Percentiles rank a stretch among this genome's conserved stretches.
phyloP scores from a whole-genome alignment of 2,888 invertebrate genomes.

The Cinara cedri region DNA sequence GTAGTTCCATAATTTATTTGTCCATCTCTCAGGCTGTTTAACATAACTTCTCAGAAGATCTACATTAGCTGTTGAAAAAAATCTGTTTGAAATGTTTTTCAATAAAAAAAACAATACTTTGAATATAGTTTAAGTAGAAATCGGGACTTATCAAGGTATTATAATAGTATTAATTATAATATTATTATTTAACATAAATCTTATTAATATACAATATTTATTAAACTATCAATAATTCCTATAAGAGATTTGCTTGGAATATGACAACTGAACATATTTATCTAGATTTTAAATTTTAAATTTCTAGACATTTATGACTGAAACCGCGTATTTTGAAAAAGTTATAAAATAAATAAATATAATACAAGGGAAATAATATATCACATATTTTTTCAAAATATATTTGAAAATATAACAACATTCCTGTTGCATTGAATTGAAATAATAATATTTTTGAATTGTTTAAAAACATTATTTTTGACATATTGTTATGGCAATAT shows the following conservation, averaged over 20 bases:
- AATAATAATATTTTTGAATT: too few species aligned
- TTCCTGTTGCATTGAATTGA: too few species aligned
- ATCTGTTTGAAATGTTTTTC: not conserved
- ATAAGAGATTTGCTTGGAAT: not conserved
- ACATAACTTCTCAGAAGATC: constrained; percentile 47
- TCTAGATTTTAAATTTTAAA: too few species aligned
- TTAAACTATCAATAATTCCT: not conserved
- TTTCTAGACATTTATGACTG: too few species aligned
- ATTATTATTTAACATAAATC: too few species aligned
- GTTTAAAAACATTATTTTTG: too few species aligned
- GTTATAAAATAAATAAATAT: too few species aligned
- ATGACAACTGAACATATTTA: not conserved
- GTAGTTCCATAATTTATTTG: constrained; percentile 51
- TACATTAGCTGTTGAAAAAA: constrained; percentile 33
- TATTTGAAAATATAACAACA: too few species aligned
- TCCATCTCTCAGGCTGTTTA: constrained; percentile 53
- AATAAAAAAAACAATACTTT: not conserved
- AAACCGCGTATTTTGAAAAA: too few species aligned
- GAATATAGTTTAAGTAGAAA: not conserved
- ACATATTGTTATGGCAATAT: too few species aligned
- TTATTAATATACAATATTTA: not conserved
- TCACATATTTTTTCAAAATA: too few species aligned
- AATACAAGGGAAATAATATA: too few species aligned
- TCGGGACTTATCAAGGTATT: not conserved
- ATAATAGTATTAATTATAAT: not conserved